Conservation (phyloP, 2,797 vertebrate species). For the Staurois parvus region DNA sequence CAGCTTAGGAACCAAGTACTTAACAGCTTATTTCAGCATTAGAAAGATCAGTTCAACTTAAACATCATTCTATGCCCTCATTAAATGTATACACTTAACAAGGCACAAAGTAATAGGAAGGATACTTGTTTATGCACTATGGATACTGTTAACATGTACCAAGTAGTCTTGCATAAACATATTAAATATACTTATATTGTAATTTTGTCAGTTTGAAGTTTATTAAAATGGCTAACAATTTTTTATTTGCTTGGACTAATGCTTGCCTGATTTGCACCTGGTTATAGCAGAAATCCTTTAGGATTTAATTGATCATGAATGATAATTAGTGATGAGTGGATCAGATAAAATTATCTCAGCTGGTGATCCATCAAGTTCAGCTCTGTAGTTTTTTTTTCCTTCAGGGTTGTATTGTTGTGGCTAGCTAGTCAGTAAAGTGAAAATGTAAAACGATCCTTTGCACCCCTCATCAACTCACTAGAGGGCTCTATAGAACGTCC, state of each 20-base stretch:
- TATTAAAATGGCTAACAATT: background rate
- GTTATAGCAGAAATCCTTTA: too few relatives aligned
- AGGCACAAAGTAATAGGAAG: conserved; percentile 6
- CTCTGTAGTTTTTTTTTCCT: too few relatives aligned
- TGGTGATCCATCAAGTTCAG: too few relatives aligned
- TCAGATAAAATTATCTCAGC: too few relatives aligned
- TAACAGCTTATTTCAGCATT: conserved; percentile 31
- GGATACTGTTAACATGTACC: background rate
- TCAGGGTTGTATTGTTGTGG: too few relatives aligned
- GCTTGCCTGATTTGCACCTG: too few relatives aligned
- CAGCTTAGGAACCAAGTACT: conserved; percentile 68
- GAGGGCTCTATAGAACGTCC: too few relatives aligned
- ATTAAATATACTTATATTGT: background rate
- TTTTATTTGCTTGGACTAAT: background rate
- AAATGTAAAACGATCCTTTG: too few relatives aligned
- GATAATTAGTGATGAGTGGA: too few relatives aligned
- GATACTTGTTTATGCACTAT: background rate
- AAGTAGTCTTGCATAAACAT: background rate
- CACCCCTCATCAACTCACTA: too few relatives aligned
- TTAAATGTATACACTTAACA: conserved; percentile 3
- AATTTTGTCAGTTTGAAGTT: background rate
- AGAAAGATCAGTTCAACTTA: conserved; percentile 22
- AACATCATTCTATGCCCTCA: background rate
- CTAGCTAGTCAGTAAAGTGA: too few relatives aligned
- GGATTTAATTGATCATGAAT: too few relatives aligned